Evolutionary conservation across 30 jellyfish, hydroid and myxozoan species (phyloP), one percentile per base, ranked within the genome.

Genomic region (Nemopilema nomurai): DNA sequence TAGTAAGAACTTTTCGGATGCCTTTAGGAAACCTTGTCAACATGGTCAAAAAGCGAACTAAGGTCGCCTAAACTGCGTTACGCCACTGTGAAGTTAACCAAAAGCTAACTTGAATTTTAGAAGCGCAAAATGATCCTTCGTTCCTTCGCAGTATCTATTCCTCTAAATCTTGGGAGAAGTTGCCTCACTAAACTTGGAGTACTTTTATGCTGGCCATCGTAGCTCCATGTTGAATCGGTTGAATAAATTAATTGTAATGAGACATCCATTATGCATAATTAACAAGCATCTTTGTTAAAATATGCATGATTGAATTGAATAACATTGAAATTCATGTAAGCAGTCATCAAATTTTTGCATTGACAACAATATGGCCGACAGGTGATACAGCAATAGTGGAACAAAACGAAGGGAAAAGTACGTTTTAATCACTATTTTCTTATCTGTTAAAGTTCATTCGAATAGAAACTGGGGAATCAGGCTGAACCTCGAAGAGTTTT

Each of bases 361-460:
- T 80, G 65, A 80, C 89, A 80, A 80, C 89, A 80, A 80, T 8
- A 80, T 80, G 89, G 89, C 89, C 71, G 89, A 67, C 81, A 26
- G 69, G n/a, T 73, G 83, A 73, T 66, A 41, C n/a, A 13, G 57
- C 57, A 41, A 13, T 13, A 41, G 6, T 13, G 57, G 13, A 41
- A 41, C 57, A 6, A 41, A 41, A 41, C 57, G 6, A 3, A 41
- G 57, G 13, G 57, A 41, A 41, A 41, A 41, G 57, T 41, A 41
- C 57, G 57, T 41, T 41, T 41, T 41, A 41, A 41, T 3, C 13
- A 3, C 57, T n/a, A 41, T 41, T 41, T 41, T 13, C 57, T 41
- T 41, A 41, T 41, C 57, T 6, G 13, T 41, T 41, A 41, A 41
- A 13, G 9, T 41, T 41, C 57, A 41, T 13, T 41, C 13, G 57